Evolutionary conservation across 2,797 vertebrate species (phyloP).

Genomic region (Melanotaenia maccullochi): DNA sequence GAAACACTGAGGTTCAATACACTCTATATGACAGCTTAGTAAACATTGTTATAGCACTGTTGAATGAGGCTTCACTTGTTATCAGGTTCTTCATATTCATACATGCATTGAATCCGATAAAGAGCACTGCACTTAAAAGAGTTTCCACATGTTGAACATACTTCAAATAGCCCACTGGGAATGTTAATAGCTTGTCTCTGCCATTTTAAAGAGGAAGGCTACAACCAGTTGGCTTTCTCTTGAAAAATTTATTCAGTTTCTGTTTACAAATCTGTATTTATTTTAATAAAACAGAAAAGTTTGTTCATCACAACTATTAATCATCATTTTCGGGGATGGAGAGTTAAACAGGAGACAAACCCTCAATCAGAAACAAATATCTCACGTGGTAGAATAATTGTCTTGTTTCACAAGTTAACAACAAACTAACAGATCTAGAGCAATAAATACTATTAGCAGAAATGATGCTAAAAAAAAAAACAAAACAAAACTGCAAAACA

Average conservation of each 20-base stretch:
- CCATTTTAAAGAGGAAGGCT: slow-evolving; percentile 46
- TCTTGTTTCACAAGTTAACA: slow-evolving; percentile 72
- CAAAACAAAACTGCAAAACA: slow-evolving; percentile 53
- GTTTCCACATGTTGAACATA: slow-evolving; percentile 57
- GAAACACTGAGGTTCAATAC: slow-evolving; percentile 30
- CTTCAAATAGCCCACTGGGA: slow-evolving; percentile 74
- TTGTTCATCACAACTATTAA: slow-evolving; percentile 62
- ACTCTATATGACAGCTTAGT: slow-evolving; percentile 36
- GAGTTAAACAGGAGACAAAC: slow-evolving; percentile 59
- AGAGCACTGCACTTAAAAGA: slow-evolving; percentile 57
- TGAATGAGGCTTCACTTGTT: slow-evolving; percentile 30
- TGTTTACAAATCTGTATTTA: slow-evolving; percentile 78
- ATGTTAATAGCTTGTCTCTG: slow-evolving; percentile 57
- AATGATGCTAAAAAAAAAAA: slow-evolving; percentile 67
- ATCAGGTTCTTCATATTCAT: slow-evolving; percentile 60
- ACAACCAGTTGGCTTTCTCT: slow-evolving; percentile 50
- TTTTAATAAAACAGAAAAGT: slow-evolving; percentile 71
- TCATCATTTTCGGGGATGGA: slow-evolving; percentile 68
- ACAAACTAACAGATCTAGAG: slow-evolving; percentile 75
- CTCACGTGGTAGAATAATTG: slow-evolving; percentile 53
- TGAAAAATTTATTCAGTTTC: slow-evolving; percentile 74
- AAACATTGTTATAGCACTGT: slow-evolving; percentile 33
- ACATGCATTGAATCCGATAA: slow-evolving; percentile 57
- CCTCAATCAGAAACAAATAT: slow-evolving; percentile 63
- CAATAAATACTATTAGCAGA: slow-evolving; percentile 83